phyloP scores from a whole-genome alignment of 2,797 vertebrate genomes.

The Orientallactaga sibirica region DNA sequence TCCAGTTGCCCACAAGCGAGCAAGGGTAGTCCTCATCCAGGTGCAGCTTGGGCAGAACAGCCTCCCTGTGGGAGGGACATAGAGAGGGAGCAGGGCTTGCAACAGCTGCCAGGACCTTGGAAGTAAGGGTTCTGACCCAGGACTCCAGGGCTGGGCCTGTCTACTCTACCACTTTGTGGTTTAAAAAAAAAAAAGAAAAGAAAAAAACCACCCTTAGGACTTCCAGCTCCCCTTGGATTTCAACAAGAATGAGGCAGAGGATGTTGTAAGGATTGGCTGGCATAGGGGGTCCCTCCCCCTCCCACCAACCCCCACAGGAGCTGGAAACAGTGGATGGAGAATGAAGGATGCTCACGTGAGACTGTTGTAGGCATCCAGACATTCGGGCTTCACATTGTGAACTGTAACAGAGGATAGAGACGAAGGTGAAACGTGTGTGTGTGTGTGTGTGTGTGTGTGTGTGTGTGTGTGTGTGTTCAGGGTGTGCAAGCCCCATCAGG shows the following conservation, averaged over 20 bases:
- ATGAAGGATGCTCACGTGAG: slow-evolving; percentile 92
- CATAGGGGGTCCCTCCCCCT: background rate
- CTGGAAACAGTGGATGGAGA: rapidly evolving
- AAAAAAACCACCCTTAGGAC: background rate
- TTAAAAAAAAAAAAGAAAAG: too few species aligned
- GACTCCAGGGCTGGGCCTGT: background rate
- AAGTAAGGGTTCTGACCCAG: background rate
- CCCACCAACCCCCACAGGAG: background rate
- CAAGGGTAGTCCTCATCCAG: slow-evolving; percentile 93
- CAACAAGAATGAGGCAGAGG: background rate
- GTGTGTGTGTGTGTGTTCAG: too few species aligned
- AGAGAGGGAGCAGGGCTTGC: background rate
- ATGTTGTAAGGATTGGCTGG: background rate
- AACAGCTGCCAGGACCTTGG: background rate
- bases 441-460: too few species aligned
- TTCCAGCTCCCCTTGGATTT: background rate
- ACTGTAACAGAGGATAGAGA: slow-evolving; percentile 88
- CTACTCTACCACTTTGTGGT: background rate
- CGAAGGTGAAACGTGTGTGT: background rate
- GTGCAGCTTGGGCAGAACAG: slow-evolving; percentile 94
- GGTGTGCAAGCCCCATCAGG: background rate
- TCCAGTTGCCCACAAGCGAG: slow-evolving; percentile 98
- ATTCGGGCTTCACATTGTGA: slow-evolving; percentile 96
- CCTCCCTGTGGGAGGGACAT: slow-evolving; percentile 87
- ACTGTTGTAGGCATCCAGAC: slow-evolving; percentile 94